Evolutionary conservation across 2,888 invertebrate genomes (phyloP), one percentile per base, ranked within the genome.

Genomic region (Eupeodes luniger): DNA sequence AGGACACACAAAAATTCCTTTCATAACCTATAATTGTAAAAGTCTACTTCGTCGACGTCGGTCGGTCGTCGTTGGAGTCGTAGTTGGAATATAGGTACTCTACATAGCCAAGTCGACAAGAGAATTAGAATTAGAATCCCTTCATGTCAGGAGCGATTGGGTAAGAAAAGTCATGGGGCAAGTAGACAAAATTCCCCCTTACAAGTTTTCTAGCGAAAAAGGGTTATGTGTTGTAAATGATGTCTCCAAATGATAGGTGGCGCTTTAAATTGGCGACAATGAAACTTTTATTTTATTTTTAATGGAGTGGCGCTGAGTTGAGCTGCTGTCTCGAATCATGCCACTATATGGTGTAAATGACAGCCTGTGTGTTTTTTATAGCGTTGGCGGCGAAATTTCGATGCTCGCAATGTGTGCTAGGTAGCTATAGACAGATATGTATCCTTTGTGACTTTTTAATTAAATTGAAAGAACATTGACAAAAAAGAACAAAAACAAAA

Each of bases 21-120:
- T 81, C 77, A 81, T 79, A 88, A 81, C 88, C 88, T 88, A 76
- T 88, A 84, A 88, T 88, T 88, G 84, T 81, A 55, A 70, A 75
- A 69, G 88, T 88, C 88, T 85, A 70, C 74, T 78, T 6, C 53
- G 19, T 49, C 44, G 59, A 14, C 59, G 47, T 61, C 27, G 70
- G 19, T 19, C 19, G 19, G 19, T 44, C 12, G 14, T 74, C 62
- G 80, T 59, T 12, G 27, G 12, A 5, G 16, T 16, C 6, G 40
- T 40, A 40, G 77, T 51, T 69, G 66, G 59, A 44, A 44, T 44
- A 19, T 36, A 36, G 7, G 36, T 53, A 16, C 19, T 19, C 19
- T 19, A 19, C 19, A 19, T 19, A 19, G 19, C 19, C 19, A 74
- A 44, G 51, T 53, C 66, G 36, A 10, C 64, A 51, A 6, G 36